Percentiles rank a stretch among this genome's conserved stretches.
phyloP scores from a whole-genome alignment of 1,140 invertebrate species.

The Eueides isabella region DNA sequence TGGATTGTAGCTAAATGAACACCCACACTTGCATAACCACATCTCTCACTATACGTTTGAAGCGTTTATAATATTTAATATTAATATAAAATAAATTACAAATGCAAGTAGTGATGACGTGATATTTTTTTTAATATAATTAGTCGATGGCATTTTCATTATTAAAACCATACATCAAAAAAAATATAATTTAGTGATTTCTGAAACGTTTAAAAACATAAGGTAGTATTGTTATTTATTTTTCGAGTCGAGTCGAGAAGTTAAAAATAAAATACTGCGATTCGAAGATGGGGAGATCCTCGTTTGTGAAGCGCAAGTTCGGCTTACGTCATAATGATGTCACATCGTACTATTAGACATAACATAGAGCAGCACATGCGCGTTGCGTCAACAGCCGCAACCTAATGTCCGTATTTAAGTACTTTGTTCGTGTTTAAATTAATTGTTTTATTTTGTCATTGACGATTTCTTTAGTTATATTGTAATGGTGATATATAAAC shows the following conservation, averaged over 20 bases:
- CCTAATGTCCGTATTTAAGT: constrained; percentile 41
- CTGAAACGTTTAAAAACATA: neutral
- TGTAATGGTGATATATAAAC: neutral
- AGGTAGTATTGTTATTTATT: constrained; percentile 5
- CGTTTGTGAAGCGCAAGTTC: constrained; percentile 62
- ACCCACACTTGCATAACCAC: constrained; percentile 56
- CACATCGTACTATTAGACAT: constrained; percentile 66
- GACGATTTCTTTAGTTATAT: neutral
- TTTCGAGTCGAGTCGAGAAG: neutral
- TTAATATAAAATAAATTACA: neutral
- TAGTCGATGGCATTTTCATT: neutral
- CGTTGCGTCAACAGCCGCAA: constrained; percentile 65
- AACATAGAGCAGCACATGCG: constrained; percentile 72
- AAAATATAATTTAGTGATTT: neutral
- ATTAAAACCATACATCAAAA: neutral
- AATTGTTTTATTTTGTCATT: constrained; percentile 9
- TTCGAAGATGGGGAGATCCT: constrained; percentile 70
- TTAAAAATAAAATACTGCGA: constrained; percentile 1
- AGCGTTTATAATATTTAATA: constrained; percentile 5
- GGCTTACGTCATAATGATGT: constrained; percentile 78
- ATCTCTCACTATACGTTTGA: constrained; percentile 39
- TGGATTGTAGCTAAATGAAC: constrained; percentile 60
- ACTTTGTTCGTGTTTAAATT: neutral
- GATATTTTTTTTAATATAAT: neutral
- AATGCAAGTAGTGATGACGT: neutral